phyloP scores from a whole-genome alignment of 2,113 vertebrate species.

The Nanorana parkeri region DNA sequence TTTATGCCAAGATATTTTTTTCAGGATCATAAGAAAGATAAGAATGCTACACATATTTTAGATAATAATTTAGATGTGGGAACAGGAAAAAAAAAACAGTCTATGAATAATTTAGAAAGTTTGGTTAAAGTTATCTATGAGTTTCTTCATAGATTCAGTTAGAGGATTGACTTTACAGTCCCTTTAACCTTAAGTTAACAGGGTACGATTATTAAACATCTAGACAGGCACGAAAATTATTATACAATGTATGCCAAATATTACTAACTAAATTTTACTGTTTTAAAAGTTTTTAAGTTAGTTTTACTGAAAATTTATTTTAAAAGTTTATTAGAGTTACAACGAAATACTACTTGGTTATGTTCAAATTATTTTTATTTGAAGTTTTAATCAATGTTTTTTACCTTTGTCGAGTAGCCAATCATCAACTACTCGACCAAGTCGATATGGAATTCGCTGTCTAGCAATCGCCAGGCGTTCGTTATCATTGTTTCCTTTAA shows the following conservation, averaged over 20 bases:
- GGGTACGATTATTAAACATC: constrained; percentile 93
- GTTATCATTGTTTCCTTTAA: constrained; percentile 99
- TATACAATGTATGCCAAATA: constrained; percentile 89
- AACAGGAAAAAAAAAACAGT: constrained; percentile 76
- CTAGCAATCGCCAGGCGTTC: constrained; percentile 99
- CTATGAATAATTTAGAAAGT: constrained; percentile 92
- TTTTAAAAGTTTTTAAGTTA: constrained; percentile 94
- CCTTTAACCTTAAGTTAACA: constrained; percentile 99
- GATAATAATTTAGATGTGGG: constrained; percentile 92
- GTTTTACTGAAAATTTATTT: constrained; percentile 97
- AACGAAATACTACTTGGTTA: constrained; percentile 94
- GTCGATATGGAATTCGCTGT: constrained; percentile 99
- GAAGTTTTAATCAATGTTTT: constrained; percentile 99
- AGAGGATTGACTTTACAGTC: constrained; percentile 98
- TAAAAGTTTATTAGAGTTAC: constrained; percentile 96
- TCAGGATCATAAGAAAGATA: constrained; percentile 86
- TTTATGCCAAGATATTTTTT: constrained; percentile 88
- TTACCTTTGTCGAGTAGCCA: constrained; percentile 99
- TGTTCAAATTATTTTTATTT: constrained; percentile 99
- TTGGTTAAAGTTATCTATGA: constrained; percentile 89
- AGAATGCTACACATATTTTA: constrained; percentile 81
- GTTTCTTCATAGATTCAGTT: constrained; percentile 90
- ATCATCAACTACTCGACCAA: constrained; percentile 99
- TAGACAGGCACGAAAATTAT: constrained; percentile 95
- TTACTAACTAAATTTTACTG: constrained; percentile 93